A percentile compares a stretch with the other conserved stretches of the same genome.
These are phyloP conservation scores for Ciconia stormi DNA, from an alignment of 2,113 vertebrate genomes.

Conservation along the genomic window DNA sequence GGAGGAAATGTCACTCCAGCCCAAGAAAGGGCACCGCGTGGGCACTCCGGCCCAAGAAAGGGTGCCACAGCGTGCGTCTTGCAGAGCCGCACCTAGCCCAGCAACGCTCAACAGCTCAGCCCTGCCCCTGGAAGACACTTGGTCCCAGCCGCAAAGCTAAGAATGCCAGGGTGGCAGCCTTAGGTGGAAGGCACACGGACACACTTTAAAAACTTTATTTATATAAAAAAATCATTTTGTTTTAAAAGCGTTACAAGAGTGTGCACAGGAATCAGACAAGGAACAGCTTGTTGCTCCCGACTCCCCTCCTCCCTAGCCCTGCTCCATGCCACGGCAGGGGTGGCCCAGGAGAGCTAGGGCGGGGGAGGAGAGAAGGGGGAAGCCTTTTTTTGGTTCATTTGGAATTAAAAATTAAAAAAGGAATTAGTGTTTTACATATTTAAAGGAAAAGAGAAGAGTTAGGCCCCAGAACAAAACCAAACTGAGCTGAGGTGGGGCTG, in stretches of 20 bases:
- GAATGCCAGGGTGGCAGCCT: accelerated
- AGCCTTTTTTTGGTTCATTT: constrained; percentile 75
- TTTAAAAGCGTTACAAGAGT: constrained; percentile 82
- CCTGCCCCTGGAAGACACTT: neutral
- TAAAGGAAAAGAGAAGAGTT: constrained; percentile 62
- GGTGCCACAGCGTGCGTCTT: no score
- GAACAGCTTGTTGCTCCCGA: neutral
- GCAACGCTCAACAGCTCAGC: neutral
- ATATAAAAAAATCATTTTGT: constrained; percentile 85
- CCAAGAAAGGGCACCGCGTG: no score
- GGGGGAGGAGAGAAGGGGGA: constrained; percentile 22
- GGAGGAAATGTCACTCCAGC: accelerated
- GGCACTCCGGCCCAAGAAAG: no score
- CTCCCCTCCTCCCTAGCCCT: neutral
- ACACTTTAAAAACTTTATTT: constrained; percentile 86
- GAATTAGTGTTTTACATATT: constrained; percentile 79
- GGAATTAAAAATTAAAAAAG: constrained; percentile 65
- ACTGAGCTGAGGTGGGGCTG: neutral
- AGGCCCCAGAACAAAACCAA: constrained; percentile 52
- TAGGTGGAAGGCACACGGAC: neutral
- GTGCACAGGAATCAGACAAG: constrained; percentile 67
- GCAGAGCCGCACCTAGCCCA: accelerated
- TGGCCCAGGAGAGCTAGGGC: neutral
- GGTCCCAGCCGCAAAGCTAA: neutral
- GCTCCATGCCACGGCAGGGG: neutral